These are phyloP conservation scores for Ditula angustiorana DNA, from an alignment of 2,888 invertebrate species.

Conservation along the genomic window DNA sequence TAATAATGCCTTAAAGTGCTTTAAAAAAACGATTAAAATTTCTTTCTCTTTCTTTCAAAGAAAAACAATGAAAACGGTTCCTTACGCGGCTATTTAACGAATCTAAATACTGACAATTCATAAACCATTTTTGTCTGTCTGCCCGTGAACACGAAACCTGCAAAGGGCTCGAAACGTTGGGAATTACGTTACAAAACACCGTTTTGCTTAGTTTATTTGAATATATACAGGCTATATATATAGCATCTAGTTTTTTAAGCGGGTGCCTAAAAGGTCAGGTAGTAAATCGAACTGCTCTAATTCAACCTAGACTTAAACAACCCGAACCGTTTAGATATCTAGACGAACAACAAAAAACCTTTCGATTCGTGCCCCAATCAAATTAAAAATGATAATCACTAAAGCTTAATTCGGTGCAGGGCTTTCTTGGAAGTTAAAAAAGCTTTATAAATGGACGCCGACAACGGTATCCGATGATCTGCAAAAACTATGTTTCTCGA, in stretches of 20 bases:
- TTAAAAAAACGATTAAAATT: too few species aligned
- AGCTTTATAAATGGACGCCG: slow-evolving; percentile 57
- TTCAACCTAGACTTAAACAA: slow-evolving; percentile 23
- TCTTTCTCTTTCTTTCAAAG: too few species aligned
- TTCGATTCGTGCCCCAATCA: slow-evolving; percentile 60
- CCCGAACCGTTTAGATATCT: slow-evolving; percentile 26
- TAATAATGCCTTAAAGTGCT: too few species aligned
- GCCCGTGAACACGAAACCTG: too few species aligned
- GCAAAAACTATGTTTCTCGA: slow-evolving; percentile 53
- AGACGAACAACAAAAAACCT: slow-evolving; percentile 33
- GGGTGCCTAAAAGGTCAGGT: background rate
- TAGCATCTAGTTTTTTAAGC: background rate
- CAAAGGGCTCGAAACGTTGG: too few species aligned
- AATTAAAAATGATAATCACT: slow-evolving; percentile 71
- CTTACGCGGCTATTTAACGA: too few species aligned
- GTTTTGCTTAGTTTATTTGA: too few species aligned
- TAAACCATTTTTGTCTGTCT: too few species aligned
- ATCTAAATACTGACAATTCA: too few species aligned
- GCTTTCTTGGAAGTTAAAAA: slow-evolving; percentile 66
- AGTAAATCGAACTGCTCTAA: slow-evolving; percentile 3
- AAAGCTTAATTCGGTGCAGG: slow-evolving; percentile 65
- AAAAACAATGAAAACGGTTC: too few species aligned
- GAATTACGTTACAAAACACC: too few species aligned
- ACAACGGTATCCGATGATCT: slow-evolving; percentile 57
- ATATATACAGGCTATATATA: too few species aligned